Percentiles rank a stretch among this genome's conserved stretches.
Evolutionary conservation across 2,113 vertebrate genomes (phyloP).

Genomic region (Cavia aperea): DNA sequence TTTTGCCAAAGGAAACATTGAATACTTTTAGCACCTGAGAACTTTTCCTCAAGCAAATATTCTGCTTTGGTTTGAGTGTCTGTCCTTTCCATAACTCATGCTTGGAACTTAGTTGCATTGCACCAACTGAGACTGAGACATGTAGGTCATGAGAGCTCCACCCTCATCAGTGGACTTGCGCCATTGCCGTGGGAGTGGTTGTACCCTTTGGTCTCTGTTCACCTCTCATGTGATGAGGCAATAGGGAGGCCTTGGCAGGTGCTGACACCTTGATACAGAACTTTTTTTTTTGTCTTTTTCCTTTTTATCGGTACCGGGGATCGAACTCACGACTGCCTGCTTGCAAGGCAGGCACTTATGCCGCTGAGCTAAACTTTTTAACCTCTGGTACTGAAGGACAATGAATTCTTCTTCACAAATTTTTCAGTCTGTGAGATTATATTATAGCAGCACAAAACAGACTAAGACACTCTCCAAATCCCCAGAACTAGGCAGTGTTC

Average conservation of each 20-base stretch:
- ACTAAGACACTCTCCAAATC: neutral
- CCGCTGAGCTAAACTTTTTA: neutral
- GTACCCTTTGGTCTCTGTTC: neutral
- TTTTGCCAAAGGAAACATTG: neutral
- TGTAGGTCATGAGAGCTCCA: neutral
- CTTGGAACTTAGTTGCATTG: neutral
- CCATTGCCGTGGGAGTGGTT: neutral
- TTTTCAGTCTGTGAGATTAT: neutral
- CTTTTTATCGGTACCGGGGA: too few species aligned
- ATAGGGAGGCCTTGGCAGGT: neutral
- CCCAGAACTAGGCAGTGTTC: neutral
- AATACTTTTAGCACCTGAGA: neutral
- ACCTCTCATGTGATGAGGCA: neutral
- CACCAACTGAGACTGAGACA: neutral
- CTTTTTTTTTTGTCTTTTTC: neutral
- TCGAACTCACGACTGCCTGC: too few species aligned
- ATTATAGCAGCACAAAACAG: neutral
- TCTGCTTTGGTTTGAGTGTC: neutral
- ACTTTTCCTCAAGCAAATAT: neutral
- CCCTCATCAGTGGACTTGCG: neutral
- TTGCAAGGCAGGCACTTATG: too few species aligned
- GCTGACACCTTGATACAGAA: neutral
- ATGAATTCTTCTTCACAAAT: neutral
- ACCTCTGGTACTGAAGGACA: neutral
- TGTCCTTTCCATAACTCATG: neutral